Evolutionary conservation across 2,797 vertebrate genomes (phyloP).

Genomic region (Momotus momota): DNA sequence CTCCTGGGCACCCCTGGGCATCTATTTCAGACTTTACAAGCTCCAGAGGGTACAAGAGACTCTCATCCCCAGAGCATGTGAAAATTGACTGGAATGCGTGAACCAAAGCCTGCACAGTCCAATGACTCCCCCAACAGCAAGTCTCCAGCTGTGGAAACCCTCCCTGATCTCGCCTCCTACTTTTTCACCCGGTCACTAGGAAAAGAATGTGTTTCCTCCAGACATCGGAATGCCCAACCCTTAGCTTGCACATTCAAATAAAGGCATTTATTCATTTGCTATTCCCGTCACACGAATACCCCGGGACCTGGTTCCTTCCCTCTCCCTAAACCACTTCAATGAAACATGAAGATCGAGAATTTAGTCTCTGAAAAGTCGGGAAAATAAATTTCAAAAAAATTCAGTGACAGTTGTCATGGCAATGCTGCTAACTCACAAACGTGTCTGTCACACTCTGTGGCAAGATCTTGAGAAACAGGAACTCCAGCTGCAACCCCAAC

Average conservation of each 20-base stretch:
- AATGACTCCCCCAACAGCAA: slow-evolving; percentile 9
- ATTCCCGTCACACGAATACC: slow-evolving; percentile 38
- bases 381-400: not conserved
- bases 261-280: slow-evolving; percentile 55
- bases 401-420: not conserved
- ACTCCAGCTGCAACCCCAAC: slow-evolving; percentile 40
- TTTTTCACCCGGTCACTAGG: not conserved
- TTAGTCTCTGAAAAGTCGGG: not conserved
- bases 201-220: slow-evolving; percentile 61
- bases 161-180: not conserved
- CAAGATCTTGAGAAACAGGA: slow-evolving; percentile 46
- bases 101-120: slow-evolving; percentile 53
- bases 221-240: slow-evolving; percentile 53
- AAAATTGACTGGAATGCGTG: slow-evolving; percentile 73
- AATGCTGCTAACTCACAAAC: slow-evolving; percentile 23
- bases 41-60: slow-evolving; percentile 10
- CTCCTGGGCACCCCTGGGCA: slow-evolving; percentile 14
- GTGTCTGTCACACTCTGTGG: not conserved
- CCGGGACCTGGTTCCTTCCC: not conserved
- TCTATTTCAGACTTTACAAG: slow-evolving; percentile 52
- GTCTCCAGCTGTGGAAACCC: slow-evolving; percentile 41
- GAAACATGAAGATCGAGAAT: slow-evolving; percentile 13
- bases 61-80: slow-evolving; percentile 65
- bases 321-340: not conserved
- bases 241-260: slow-evolving; percentile 68